Percentiles rank a stretch among this genome's conserved stretches.
phyloP scores from a whole-genome alignment of 2,797 vertebrate genomes.

The Lacerta agilis region DNA sequence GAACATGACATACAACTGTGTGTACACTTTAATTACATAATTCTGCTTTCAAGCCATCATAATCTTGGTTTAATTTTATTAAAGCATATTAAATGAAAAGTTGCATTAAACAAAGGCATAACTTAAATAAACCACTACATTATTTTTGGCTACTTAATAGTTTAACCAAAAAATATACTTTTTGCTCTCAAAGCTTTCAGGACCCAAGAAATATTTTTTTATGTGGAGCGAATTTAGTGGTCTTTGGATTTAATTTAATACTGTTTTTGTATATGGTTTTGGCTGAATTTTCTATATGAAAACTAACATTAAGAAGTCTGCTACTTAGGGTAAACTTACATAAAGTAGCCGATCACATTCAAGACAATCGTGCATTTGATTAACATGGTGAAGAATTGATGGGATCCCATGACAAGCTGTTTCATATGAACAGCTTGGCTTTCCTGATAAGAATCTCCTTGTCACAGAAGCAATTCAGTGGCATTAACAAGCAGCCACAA shows the following conservation, averaged over 20 bases:
- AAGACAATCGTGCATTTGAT: not conserved
- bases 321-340: not conserved
- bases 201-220: constrained; percentile 1
- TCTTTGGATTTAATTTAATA: constrained; percentile 1
- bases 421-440: not conserved
- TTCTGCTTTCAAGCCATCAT: constrained; percentile 4
- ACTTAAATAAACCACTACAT: not conserved
- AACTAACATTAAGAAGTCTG: not conserved
- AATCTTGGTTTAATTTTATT: constrained; percentile 17
- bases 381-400: not conserved
- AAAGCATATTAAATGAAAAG: constrained; percentile 36
- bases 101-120: not conserved
- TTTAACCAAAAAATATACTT: constrained; percentile 57
- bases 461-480: not conserved
- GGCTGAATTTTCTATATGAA: not conserved
- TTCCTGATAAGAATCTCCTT: not conserved
- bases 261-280: not conserved
- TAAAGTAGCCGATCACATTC: not conserved
- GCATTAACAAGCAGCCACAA: not conserved
- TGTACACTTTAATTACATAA: constrained; percentile 5
- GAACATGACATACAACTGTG: not conserved
- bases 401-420: not conserved
- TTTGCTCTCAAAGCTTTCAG: constrained; percentile 1
- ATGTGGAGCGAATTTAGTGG: not conserved
- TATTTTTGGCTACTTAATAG: constrained; percentile 43